Evolutionary conservation across 1,140 invertebrate genomes (phyloP).

Genomic region (Theocolax elegans): DNA sequence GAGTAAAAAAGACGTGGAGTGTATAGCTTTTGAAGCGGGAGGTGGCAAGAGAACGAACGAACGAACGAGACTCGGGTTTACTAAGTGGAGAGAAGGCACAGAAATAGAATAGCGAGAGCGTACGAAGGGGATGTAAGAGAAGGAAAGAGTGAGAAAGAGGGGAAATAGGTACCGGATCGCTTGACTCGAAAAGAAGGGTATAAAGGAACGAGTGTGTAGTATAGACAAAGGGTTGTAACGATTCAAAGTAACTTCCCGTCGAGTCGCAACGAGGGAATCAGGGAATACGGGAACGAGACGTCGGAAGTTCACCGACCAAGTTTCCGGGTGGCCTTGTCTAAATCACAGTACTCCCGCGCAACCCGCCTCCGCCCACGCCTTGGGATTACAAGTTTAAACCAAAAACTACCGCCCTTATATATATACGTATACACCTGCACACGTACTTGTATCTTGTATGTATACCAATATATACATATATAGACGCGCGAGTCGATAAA

Average conservation of each 20-base stretch:
- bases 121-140: not conserved
- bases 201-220: no score
- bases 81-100: not conserved
- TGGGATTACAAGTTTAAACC: slow-evolving; percentile 57
- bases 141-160: not conserved
- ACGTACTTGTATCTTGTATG: no score
- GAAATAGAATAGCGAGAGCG: not conserved
- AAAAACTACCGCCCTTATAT: no score
- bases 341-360: slow-evolving; percentile 58
- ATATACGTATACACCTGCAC: no score
- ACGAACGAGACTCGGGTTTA: not conserved
- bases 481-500: slow-evolving; percentile 49
- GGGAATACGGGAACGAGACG: slow-evolving; percentile 1
- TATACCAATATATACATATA: no score
- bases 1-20: no score
- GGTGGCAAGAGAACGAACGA: not conserved
- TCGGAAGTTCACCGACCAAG: slow-evolving; percentile 54
- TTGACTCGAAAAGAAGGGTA: not conserved
- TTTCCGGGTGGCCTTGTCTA: slow-evolving; percentile 53
- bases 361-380: no score
- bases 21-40: not conserved
- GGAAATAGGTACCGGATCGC: slow-evolving; percentile 26
- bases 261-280: slow-evolving; percentile 34
- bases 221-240: slow-evolving; percentile 49
- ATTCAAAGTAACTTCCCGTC: slow-evolving; percentile 52